Conservation (phyloP, 2,113 vertebrate genomes). For the Lagopus leucura region DNA sequence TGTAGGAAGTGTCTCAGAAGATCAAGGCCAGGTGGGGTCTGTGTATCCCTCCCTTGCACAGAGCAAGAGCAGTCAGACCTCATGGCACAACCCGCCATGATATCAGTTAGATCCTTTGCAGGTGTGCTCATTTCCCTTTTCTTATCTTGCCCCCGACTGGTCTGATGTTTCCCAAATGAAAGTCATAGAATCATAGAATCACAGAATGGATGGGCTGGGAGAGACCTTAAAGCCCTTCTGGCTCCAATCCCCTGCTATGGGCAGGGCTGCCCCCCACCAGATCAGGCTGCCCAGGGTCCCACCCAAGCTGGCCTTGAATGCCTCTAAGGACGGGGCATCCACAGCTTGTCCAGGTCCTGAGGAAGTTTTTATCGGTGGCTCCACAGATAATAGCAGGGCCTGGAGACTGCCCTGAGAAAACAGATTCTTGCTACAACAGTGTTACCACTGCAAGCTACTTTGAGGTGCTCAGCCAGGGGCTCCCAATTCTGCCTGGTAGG, state of each 20-base stretch:
- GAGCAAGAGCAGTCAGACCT: background rate
- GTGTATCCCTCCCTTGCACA: background rate
- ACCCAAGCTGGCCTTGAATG: too few species aligned
- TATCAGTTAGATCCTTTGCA: background rate
- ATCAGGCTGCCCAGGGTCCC: too few species aligned
- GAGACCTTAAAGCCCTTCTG: too few species aligned
- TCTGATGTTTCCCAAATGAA: background rate
- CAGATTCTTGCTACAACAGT: background rate
- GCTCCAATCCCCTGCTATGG: too few species aligned
- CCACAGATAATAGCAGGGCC: background rate
- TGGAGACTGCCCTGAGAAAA: background rate
- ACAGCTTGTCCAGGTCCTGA: background rate
- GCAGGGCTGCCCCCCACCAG: too few species aligned
- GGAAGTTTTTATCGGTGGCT: background rate
- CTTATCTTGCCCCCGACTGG: background rate
- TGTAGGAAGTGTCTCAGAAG: background rate
- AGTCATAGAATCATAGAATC: too few species aligned
- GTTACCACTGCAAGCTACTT: background rate
- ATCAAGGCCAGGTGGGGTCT: too few species aligned
- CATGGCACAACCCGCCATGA: fast-evolving
- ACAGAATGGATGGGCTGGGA: too few species aligned
- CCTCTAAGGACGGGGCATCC: too few species aligned
- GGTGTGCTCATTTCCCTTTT: background rate
- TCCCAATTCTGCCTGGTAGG: background rate
- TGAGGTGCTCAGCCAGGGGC: background rate